These are phyloP conservation scores for Torymus auratus DNA, from an alignment of 2,888 invertebrate genomes.

Conservation along the genomic window DNA sequence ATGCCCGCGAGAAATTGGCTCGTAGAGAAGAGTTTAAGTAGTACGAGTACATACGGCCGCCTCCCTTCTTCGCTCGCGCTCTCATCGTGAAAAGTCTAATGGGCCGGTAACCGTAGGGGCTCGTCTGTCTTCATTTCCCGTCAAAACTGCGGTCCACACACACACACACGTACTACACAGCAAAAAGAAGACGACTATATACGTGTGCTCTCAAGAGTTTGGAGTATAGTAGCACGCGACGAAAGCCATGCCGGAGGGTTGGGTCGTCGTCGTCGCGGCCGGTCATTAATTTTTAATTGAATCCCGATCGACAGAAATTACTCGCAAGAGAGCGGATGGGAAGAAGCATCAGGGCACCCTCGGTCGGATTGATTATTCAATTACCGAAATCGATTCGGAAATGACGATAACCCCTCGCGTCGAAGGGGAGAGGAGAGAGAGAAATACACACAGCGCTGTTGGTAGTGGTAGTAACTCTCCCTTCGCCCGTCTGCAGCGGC, in stretches of 20 bases:
- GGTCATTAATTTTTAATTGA: slow-evolving; percentile 71
- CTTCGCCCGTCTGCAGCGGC: slow-evolving; percentile 59
- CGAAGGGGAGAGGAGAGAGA: slow-evolving; percentile 35
- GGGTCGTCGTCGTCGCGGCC: slow-evolving; percentile 3
- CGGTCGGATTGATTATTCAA: slow-evolving; percentile 72
- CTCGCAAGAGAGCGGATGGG: slow-evolving; percentile 49
- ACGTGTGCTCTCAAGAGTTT: slow-evolving; percentile 23
- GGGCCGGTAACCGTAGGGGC: slow-evolving; percentile 63
- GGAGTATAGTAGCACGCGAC: slow-evolving; percentile 3
- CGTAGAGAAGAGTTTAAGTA: slow-evolving; percentile 44
- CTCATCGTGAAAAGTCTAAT: slow-evolving; percentile 63
- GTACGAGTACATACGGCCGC: slow-evolving; percentile 16
- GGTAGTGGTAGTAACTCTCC: slow-evolving; percentile 15
- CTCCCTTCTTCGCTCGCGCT: slow-evolving; percentile 24
- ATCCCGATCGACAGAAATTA: slow-evolving; percentile 67
- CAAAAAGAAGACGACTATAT: background rate
- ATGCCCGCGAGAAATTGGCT: slow-evolving; percentile 48
- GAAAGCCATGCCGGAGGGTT: slow-evolving; percentile 30
- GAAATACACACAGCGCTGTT: background rate
- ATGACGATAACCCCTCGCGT: slow-evolving; percentile 66
- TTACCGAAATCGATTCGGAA: slow-evolving; percentile 74
- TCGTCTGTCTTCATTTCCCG: slow-evolving; percentile 69
- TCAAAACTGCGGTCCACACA: slow-evolving; percentile 58
- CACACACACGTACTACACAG: background rate
- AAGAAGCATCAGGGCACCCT: slow-evolving; percentile 51